Base-by-base conservation (phyloP, 2,797 vertebrate species). In the Buceros bicornis region DNA sequence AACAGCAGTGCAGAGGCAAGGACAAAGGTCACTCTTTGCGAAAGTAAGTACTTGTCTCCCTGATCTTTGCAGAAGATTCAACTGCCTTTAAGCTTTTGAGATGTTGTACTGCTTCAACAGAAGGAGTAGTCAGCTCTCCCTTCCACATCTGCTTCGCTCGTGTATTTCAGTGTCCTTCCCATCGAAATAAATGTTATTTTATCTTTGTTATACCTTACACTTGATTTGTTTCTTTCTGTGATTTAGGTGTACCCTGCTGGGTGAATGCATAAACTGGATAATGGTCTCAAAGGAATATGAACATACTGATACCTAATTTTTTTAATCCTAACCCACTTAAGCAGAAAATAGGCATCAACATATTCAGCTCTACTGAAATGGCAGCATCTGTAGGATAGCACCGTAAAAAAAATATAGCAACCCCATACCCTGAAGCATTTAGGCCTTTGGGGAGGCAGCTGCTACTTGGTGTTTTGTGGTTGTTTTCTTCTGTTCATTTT, bases 341-440 rank as follows among this genome's bases (percentile, higher is more conserved):
- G 8, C 50, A 35, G 66, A 74, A 92, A 84, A 48, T 5, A 43
- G 1, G 2, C 17, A 80, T n/a, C 24, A 89, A 42, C 20, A 13
- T 9, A 13, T 62, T 47, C 7, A 78, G 6, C 7, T 18, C 5
- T 60, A 15, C 4, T 71, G 26, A 74, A 91, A 82, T 51, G 21
- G 4, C 21, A 62, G 40, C 10, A 31, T 21, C 16, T 71, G 10
- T 56, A 48, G 6, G 13, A 50, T 6, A 40, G 1, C 0, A 1
- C 10, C 54, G 4, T 21, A 47, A 43, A 74, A 77, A 60, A 64
- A 7, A 20, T 29, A 54, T 2, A 58, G 2, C 2, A 66, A 22
- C 3, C 0, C 0, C 3, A 12, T 47, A 71, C 1, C 11, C 10
- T 8, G 3, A 93, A 81, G 6, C 1, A 7, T 83, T 81, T 62